Evolutionary conservation across 2,888 invertebrate genomes (phyloP).

Genomic region (Fissipunctia ypsillon): DNA sequence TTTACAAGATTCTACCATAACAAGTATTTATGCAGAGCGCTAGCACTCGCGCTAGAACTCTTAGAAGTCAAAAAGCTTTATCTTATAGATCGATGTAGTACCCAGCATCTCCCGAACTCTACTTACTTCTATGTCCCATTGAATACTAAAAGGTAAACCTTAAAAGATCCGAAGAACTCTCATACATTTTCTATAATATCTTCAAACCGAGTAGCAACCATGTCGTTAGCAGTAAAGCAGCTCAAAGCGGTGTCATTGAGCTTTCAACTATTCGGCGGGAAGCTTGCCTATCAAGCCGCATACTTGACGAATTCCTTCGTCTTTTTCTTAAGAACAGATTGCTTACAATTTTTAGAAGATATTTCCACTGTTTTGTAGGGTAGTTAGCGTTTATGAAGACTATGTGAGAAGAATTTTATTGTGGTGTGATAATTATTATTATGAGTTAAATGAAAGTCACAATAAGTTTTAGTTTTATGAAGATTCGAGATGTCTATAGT

Average conservation of each 20-base stretch:
- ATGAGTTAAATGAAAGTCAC: not conserved
- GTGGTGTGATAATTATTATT: slow-evolving; percentile 16
- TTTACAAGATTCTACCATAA: not conserved
- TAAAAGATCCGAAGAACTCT: not conserved
- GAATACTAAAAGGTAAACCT: not conserved
- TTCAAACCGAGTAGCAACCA: not conserved
- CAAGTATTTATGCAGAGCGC: not conserved
- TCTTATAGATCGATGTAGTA: not conserved
- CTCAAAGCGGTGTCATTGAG: slow-evolving; percentile 82
- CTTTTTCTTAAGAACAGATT: slow-evolving; percentile 61
- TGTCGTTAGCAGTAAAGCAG: slow-evolving; percentile 68
- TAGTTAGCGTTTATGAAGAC: slow-evolving; percentile 22
- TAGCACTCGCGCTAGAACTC: not conserved
- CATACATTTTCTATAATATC: not conserved
- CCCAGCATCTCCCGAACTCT: not conserved
- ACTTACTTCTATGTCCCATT: not conserved
- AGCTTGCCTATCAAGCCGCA: slow-evolving; percentile 59
- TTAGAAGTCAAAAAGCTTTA: not conserved
- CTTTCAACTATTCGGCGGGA: slow-evolving; percentile 82
- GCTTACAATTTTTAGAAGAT: slow-evolving; percentile 53
- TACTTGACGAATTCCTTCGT: slow-evolving; percentile 59
- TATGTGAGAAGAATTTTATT: slow-evolving; percentile 13
- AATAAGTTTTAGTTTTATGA: not conserved
- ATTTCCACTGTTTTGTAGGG: slow-evolving; percentile 31
- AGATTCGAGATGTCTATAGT: not conserved